These are phyloP conservation scores for Panagrolaimus sp. DNA, from an alignment of 1,140 invertebrate species.

Conservation along the genomic window DNA sequence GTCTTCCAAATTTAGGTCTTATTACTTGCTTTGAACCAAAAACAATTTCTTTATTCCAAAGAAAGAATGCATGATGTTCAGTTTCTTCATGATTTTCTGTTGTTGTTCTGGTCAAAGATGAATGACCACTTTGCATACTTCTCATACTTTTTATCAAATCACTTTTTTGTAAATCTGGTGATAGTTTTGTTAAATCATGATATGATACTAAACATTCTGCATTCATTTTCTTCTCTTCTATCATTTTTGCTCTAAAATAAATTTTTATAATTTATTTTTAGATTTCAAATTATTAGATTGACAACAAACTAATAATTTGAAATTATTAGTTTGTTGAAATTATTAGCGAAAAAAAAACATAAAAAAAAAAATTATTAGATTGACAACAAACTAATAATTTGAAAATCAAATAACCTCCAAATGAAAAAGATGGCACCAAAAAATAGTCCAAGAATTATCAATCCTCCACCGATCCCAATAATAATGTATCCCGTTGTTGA, in stretches of 20 bases:
- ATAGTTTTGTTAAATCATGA: background rate
- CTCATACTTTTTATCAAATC: constrained; percentile 40
- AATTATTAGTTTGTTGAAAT: too few relatives aligned
- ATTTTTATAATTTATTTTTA: background rate
- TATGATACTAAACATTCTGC: background rate
- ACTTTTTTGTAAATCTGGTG: background rate
- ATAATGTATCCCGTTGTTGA: constrained; percentile 27
- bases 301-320: too few relatives aligned
- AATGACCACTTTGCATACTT: constrained; percentile 39
- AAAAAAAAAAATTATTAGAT: too few relatives aligned
- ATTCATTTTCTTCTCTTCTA: background rate
- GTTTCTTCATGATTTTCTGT: constrained; percentile 21
- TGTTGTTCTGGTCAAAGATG: constrained; percentile 19
- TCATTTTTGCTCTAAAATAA: background rate
- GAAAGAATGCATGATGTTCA: constrained; percentile 19
- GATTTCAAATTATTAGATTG: too few relatives aligned
- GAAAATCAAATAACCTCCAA: constrained; percentile 22
- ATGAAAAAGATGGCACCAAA: background rate
- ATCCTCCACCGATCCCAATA: constrained; percentile 24
- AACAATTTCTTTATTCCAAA: constrained; percentile 26
- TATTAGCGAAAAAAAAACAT: too few relatives aligned
- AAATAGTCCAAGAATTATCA: background rate
- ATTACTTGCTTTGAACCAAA: constrained; percentile 20
- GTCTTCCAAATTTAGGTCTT: constrained; percentile 12
- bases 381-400: too few relatives aligned